A percentile compares a stretch with the other conserved stretches of the same genome.
Evolutionary conservation across 2,113 vertebrate species (phyloP).

Genomic region (Chlorocebus sabaeus): DNA sequence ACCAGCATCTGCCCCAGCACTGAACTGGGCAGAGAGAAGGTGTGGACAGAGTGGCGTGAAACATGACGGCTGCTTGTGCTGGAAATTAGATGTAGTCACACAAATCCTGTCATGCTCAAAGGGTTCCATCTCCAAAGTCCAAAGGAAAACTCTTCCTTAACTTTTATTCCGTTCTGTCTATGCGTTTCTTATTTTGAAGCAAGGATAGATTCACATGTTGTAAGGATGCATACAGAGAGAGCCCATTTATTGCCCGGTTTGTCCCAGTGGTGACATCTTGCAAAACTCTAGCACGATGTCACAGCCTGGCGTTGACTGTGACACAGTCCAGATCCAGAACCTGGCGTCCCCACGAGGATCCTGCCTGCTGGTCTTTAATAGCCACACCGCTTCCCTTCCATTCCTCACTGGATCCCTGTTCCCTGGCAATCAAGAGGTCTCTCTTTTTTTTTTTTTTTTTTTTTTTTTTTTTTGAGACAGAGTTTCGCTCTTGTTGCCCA

Average conservation of each 20-base stretch:
- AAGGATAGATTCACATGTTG: too few species aligned
- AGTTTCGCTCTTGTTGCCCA: too few species aligned
- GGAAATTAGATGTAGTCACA: not conserved
- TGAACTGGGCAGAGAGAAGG: too few species aligned
- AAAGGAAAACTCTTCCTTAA: not conserved
- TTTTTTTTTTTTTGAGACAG: too few species aligned
- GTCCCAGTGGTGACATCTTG: not conserved
- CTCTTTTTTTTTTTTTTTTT: too few species aligned
- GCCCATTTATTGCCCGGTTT: accelerated
- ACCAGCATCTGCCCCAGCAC: accelerated
- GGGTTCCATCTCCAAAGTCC: not conserved
- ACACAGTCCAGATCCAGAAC: not conserved
- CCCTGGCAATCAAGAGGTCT: too few species aligned
- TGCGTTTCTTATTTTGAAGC: not conserved
- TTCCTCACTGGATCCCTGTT: not conserved
- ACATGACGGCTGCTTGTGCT: accelerated
- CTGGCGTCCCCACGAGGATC: not conserved
- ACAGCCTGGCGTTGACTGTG: accelerated
- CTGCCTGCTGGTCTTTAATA: accelerated
- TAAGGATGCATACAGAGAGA: not conserved
- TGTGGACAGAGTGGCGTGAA: accelerated
- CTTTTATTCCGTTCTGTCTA: not conserved
- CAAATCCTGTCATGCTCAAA: not conserved
- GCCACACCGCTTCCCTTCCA: not conserved
- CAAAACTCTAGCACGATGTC: accelerated